Evolutionary conservation across 2,113 vertebrate genomes (phyloP).

Genomic region (Salvelinus alpinus): DNA sequence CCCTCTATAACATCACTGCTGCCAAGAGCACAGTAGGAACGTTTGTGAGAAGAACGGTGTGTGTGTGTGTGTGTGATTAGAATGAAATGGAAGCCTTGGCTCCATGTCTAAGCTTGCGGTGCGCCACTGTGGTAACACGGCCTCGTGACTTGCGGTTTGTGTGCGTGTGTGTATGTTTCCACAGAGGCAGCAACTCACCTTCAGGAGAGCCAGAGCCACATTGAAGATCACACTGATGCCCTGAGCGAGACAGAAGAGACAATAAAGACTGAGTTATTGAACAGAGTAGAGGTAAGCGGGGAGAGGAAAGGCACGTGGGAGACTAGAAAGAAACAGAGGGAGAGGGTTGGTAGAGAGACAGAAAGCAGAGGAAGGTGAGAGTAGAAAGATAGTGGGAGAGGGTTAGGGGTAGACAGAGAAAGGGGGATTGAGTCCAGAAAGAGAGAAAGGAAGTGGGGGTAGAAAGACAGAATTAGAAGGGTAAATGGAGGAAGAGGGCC

Average conservation of each 20-base stretch:
- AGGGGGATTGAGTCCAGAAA: background rate
- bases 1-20: background rate
- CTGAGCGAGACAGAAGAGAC: conserved; percentile 69
- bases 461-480: background rate
- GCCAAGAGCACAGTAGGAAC: background rate
- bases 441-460: background rate
- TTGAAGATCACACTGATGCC: conserved; percentile 99
- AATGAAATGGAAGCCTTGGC: background rate
- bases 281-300: background rate
- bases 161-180: conserved; percentile 3
- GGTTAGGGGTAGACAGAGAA: background rate
- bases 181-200: conserved; percentile 73
- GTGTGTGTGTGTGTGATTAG: background rate
- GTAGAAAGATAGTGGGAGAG: no score
- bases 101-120: background rate
- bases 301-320: background rate
- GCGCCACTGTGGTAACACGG: conserved; percentile 25
- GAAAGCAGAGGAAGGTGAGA: background rate
- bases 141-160: background rate
- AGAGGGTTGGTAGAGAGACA: background rate
- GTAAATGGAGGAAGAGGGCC: no score
- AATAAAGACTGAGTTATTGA: background rate
- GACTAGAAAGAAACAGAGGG: background rate
- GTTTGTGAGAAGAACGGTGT: background rate
- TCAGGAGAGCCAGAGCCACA: conserved; percentile 92